Percentiles rank a stretch among this genome's conserved stretches.
These are phyloP conservation scores for Rutpela maculata DNA, from an alignment of 2,888 invertebrate species.

Conservation along the genomic window DNA sequence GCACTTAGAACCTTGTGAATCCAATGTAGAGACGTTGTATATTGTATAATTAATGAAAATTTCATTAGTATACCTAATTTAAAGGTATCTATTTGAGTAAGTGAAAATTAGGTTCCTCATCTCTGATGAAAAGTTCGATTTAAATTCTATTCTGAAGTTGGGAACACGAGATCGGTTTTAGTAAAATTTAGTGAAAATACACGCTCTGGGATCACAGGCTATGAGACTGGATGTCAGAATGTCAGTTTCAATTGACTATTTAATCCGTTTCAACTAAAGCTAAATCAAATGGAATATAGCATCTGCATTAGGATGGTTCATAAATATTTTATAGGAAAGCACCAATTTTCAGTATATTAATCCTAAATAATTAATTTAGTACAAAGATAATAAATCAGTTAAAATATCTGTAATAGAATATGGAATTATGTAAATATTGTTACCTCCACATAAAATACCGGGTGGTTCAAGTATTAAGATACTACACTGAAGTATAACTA, in stretches of 20 bases:
- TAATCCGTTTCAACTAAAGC: constrained; percentile 26
- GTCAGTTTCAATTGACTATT: constrained; percentile 34
- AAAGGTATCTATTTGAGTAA: too few species aligned
- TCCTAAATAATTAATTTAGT: constrained; percentile 23
- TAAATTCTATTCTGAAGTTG: not conserved
- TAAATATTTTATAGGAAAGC: constrained; percentile 20
- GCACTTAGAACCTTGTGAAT: too few species aligned
- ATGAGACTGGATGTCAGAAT: constrained; percentile 20
- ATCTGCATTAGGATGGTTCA: constrained; percentile 21
- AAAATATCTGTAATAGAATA: not conserved
- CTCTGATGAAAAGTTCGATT: not conserved
- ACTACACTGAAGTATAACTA: too few species aligned
- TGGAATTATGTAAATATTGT: too few species aligned
- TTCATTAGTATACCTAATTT: too few species aligned
- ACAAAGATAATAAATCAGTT: constrained; percentile 21
- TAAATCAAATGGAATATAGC: constrained; percentile 26
- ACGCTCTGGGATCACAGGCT: not conserved
- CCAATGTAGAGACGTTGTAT: too few species aligned
- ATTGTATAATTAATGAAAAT: too few species aligned
- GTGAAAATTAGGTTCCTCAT: too few species aligned
- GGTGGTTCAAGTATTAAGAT: too few species aligned
- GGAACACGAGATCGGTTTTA: constrained; percentile 19
- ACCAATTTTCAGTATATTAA: constrained; percentile 23
- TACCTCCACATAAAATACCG: too few species aligned
- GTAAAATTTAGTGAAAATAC: constrained; percentile 20